phyloP scores from a whole-genome alignment of 2,797 vertebrate species.

The Acestrorhynchus altus region DNA sequence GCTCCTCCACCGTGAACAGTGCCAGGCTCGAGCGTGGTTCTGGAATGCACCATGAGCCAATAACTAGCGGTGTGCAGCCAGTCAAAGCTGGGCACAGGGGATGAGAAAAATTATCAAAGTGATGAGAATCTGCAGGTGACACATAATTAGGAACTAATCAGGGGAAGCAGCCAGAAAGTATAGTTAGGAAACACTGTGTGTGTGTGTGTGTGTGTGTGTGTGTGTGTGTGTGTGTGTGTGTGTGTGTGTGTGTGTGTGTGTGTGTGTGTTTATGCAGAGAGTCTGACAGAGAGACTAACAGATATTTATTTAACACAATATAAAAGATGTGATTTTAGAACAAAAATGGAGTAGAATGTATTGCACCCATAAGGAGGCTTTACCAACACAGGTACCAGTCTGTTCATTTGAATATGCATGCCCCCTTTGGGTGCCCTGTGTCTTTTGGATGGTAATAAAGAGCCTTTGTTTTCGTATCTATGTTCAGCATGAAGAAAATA shows the following conservation, averaged over 20 bases:
- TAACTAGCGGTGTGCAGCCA: slow-evolving; percentile 4
- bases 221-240: background rate
- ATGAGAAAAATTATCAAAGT: slow-evolving; percentile 35
- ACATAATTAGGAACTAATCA: slow-evolving; percentile 10
- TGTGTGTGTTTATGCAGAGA: background rate
- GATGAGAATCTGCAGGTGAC: slow-evolving; percentile 40
- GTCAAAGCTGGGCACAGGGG: slow-evolving; percentile 22
- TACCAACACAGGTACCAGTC: no score
- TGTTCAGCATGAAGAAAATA: no score
- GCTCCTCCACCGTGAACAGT: slow-evolving; percentile 11
- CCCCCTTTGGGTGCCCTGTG: no score
- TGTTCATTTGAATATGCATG: no score
- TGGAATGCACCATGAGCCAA: slow-evolving; percentile 28
- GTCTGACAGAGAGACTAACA: background rate
- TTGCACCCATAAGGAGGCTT: no score
- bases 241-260: background rate
- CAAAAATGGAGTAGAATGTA: no score
- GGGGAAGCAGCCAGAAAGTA: slow-evolving; percentile 14
- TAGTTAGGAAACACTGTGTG: background rate
- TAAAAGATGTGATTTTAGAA: no score
- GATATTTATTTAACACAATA: no score
- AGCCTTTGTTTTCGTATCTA: no score
- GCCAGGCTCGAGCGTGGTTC: slow-evolving; percentile 28
- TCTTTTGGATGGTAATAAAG: no score
- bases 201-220: background rate